These are phyloP conservation scores for Malurus elegans DNA, from an alignment of 2,113 vertebrate species.

Conservation along the genomic window DNA sequence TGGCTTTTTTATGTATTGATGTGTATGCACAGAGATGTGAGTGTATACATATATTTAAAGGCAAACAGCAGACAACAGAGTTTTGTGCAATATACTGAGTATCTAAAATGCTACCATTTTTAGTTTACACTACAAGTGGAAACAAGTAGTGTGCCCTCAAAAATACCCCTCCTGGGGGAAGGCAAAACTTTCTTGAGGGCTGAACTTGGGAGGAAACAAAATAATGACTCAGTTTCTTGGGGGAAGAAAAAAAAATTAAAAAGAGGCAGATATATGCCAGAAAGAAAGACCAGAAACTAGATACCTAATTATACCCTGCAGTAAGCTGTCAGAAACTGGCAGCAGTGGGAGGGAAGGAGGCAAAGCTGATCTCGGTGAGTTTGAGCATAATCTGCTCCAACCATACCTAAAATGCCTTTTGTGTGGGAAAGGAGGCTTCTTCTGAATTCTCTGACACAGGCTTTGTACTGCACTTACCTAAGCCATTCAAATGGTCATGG, in stretches of 20 bases:
- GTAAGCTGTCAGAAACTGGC: slow-evolving; percentile 61
- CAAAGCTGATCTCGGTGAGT: slow-evolving; percentile 34
- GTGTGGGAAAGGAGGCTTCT: slow-evolving; percentile 32
- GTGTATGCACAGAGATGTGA: background rate
- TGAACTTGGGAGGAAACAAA: background rate
- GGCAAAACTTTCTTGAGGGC: slow-evolving; percentile 9
- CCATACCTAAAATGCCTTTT: slow-evolving; percentile 39
- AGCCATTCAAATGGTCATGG: background rate
- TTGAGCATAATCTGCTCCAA: slow-evolving; percentile 32
- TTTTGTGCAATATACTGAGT: background rate
- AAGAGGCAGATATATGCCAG: background rate
- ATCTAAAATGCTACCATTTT: background rate
- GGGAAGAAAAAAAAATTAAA: background rate
- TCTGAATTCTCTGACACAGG: background rate
- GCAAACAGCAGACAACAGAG: background rate
- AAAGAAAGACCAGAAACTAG: slow-evolving; percentile 42
- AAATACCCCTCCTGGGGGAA: background rate
- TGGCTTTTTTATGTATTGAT: background rate
- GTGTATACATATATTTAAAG: background rate
- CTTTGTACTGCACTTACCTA: background rate
- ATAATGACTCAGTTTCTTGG: background rate
- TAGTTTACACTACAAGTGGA: background rate
- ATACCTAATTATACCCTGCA: slow-evolving; percentile 62
- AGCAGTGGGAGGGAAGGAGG: slow-evolving; percentile 53
- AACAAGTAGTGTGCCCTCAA: background rate